Conservation (phyloP, 2,113 vertebrate species). For the Phalacrocorax pelagicus region DNA sequence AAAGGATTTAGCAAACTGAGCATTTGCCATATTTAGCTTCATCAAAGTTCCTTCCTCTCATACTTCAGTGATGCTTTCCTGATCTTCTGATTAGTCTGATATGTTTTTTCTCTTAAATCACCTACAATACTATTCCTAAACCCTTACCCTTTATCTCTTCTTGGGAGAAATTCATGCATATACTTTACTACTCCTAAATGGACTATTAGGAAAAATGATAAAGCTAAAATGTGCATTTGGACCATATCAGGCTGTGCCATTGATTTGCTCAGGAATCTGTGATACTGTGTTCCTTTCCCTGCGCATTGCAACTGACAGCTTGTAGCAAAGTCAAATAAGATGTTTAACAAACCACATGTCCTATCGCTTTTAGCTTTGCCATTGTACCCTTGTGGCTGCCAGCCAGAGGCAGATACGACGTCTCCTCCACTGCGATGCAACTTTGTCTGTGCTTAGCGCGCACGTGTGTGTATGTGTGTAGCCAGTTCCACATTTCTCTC, state of each 20-base stretch:
- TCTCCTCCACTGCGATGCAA: background rate
- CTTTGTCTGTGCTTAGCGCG: background rate
- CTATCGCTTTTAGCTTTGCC: constrained; percentile 57
- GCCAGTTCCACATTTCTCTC: background rate
- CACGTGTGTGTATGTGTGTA: background rate
- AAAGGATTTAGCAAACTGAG: constrained; percentile 84
- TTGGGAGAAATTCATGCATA: background rate
- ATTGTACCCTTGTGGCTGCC: constrained; percentile 34
- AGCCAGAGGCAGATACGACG: constrained; percentile 29
- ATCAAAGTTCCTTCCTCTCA: constrained; percentile 85
- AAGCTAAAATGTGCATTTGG: background rate
- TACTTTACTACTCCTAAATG: background rate
- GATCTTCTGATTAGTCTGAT: constrained; percentile 86
- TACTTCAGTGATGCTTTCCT: constrained; percentile 79
- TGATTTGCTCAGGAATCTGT: constrained; percentile 37
- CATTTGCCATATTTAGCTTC: constrained; percentile 86
- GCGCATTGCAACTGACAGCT: constrained; percentile 26
- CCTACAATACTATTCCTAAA: constrained; percentile 22
- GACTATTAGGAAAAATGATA: background rate
- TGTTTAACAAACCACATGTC: constrained; percentile 67
- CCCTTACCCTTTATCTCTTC: constrained; percentile 31
- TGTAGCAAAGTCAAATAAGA: constrained; percentile 67
- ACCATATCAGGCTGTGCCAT: background rate
- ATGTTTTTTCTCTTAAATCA: constrained; percentile 65
- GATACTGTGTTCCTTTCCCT: constrained; percentile 14